Percentiles rank a stretch among this genome's conserved stretches.
Conservation (phyloP, 2,888 invertebrate genomes). For the Cantharis nigra region DNA sequence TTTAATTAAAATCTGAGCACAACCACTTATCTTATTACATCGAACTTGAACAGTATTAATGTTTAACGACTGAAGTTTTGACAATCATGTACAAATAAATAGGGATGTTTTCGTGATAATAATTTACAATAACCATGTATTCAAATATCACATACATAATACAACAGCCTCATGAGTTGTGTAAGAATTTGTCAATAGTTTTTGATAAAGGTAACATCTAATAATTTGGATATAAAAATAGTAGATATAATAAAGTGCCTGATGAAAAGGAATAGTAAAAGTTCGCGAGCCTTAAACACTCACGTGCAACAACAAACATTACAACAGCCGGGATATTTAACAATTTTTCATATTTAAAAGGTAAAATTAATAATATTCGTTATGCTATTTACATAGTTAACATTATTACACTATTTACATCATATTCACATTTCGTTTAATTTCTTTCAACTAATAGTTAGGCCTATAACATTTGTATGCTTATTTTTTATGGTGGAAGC, state of each 20-base stretch:
- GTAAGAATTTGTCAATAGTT: conserved; percentile 42
- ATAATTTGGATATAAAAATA: conserved; percentile 53
- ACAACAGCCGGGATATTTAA: conserved; percentile 51
- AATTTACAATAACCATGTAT: conserved; percentile 54
- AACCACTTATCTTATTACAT: conserved; percentile 51
- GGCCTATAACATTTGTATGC: conserved; percentile 56
- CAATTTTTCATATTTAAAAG: conserved; percentile 43
- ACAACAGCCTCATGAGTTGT: conserved; percentile 55
- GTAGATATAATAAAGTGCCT: conserved; percentile 40
- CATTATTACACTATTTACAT: conserved; percentile 45
- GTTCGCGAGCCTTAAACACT: conserved; percentile 36
- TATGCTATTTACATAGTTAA: conserved; percentile 45
- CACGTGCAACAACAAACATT: conserved; percentile 47
- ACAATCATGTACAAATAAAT: conserved; percentile 53
- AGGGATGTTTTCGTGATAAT: conserved; percentile 48
- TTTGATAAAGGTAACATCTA: conserved; percentile 49
- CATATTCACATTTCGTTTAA: conserved; percentile 39
- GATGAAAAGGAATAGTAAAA: conserved; percentile 41
- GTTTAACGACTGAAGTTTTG: conserved; percentile 47
- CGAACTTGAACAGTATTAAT: conserved; percentile 49
- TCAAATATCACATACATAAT: conserved; percentile 58
- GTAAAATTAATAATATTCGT: conserved; percentile 32
- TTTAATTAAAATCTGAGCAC: conserved; percentile 46
- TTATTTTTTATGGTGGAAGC: conserved; percentile 49
- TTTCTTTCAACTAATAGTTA: conserved; percentile 41